A percentile compares a stretch with the other conserved stretches of the same genome.
These are phyloP conservation scores for Lithobates sylvaticus DNA, from an alignment of 2,797 vertebrate genomes.

Conservation along the genomic window DNA sequence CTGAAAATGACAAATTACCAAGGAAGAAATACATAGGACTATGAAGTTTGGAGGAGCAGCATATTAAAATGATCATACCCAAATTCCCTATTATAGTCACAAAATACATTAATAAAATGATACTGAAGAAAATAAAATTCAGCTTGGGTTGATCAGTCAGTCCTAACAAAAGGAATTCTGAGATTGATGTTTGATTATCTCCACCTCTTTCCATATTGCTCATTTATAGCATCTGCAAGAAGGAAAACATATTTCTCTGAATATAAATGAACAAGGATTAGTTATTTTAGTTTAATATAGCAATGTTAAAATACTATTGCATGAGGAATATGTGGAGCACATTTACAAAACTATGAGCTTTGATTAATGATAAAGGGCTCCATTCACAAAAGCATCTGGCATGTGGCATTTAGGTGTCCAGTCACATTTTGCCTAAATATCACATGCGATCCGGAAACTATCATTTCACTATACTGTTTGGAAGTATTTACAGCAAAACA, in stretches of 20 bases:
- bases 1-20: slow-evolving; percentile 38
- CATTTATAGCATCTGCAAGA: neutral
- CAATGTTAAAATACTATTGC: neutral
- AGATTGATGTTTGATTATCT: slow-evolving; percentile 15
- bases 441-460: too few species aligned
- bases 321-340: neutral
- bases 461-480: too few species aligned
- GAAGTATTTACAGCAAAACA: too few species aligned
- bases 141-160: slow-evolving; percentile 15
- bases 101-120: slow-evolving; percentile 22
- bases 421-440: too few species aligned
- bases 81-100: slow-evolving; percentile 22
- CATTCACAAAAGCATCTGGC: too few species aligned
- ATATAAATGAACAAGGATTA: neutral
- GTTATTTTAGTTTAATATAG: neutral
- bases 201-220: neutral
- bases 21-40: slow-evolving; percentile 50
- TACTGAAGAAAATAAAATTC: slow-evolving; percentile 14
- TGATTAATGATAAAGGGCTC: too few species aligned
- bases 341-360: neutral
- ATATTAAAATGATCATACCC: slow-evolving; percentile 24
- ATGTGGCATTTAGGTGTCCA: too few species aligned
- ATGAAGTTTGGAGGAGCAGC: neutral
- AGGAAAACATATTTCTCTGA: neutral
- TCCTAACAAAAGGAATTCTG: slow-evolving; percentile 37